Conservation (phyloP, 2,888 invertebrate genomes). For the Himalopsyche anomala region DNA sequence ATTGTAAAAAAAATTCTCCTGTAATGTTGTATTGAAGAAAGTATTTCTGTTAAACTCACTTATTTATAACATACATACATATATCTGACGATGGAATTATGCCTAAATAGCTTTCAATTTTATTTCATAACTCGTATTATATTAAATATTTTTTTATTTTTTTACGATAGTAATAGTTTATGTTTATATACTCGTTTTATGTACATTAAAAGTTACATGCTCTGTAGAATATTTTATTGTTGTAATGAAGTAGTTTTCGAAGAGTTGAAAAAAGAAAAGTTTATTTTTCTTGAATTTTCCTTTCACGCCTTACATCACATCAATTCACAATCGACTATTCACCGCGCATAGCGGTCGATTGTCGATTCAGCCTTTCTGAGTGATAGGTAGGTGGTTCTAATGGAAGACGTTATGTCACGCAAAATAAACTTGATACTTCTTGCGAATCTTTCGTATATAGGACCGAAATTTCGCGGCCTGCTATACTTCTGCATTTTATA, state of each 20-base stretch:
- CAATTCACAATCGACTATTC: conserved; percentile 65
- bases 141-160: background rate
- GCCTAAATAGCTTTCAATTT: too few species aligned
- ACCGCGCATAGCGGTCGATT: conserved; percentile 61
- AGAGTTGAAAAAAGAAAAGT: background rate
- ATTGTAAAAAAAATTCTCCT: too few species aligned
- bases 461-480: background rate
- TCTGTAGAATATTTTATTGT: background rate
- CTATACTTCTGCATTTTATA: too few species aligned
- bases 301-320: conserved; percentile 62
- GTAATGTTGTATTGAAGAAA: too few species aligned
- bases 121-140: too few species aligned
- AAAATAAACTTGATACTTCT: conserved; percentile 24
- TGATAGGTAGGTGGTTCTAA: conserved; percentile 35
- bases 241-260: conserved; percentile 3
- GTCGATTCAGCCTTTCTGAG: conserved; percentile 59
- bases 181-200: background rate
- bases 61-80: too few species aligned
- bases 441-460: background rate
- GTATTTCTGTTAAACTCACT: too few species aligned
- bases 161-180: background rate
- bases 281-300: conserved; percentile 45
- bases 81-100: too few species aligned
- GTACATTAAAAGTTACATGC: too few species aligned
- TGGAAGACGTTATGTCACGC: background rate